A percentile compares a stretch with the other conserved stretches of the same genome.
phyloP scores from a whole-genome alignment of 1,140 invertebrate species.

The Brachionus rubens region DNA sequence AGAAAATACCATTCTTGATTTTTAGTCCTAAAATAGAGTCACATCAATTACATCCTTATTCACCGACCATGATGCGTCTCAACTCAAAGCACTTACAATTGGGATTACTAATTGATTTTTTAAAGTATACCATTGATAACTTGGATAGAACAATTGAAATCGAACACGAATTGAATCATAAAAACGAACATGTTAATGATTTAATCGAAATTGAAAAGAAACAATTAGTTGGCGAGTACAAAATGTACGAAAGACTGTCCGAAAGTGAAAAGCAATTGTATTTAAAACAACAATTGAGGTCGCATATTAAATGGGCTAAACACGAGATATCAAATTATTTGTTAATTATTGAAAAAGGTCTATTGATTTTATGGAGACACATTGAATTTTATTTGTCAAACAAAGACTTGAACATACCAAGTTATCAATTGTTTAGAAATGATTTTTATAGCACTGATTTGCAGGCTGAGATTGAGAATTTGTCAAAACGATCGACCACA shows the following conservation, averaged over 20 bases:
- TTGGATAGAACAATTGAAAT: conserved; percentile 10
- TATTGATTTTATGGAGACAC: conserved; percentile 79
- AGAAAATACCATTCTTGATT: conserved; percentile 27
- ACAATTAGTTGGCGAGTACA: conserved; percentile 12
- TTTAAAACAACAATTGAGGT: not conserved
- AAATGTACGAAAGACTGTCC: not conserved
- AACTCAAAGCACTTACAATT: conserved; percentile 23
- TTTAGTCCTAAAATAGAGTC: conserved; percentile 17
- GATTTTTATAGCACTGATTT: conserved; percentile 6
- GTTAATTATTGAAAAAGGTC: conserved; percentile 71
- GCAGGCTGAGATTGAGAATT: not conserved
- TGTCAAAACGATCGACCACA: not conserved
- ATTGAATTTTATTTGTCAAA: conserved; percentile 64
- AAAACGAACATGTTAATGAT: conserved; percentile 12
- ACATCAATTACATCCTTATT: conserved; percentile 31
- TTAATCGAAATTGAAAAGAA: conserved; percentile 20
- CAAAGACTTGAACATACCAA: not conserved
- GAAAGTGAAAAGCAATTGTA: conserved; percentile 27
- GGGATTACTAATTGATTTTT: conserved; percentile 10
- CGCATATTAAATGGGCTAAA: not conserved
- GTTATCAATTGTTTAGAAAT: conserved; percentile 28
- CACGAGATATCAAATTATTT: not conserved
- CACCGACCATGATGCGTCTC: conserved; percentile 5
- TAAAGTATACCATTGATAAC: conserved; percentile 16
- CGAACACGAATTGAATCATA: not conserved